Conservation (phyloP, 1,140 invertebrate species). For the Venustaconcha ellipsiformis region DNA sequence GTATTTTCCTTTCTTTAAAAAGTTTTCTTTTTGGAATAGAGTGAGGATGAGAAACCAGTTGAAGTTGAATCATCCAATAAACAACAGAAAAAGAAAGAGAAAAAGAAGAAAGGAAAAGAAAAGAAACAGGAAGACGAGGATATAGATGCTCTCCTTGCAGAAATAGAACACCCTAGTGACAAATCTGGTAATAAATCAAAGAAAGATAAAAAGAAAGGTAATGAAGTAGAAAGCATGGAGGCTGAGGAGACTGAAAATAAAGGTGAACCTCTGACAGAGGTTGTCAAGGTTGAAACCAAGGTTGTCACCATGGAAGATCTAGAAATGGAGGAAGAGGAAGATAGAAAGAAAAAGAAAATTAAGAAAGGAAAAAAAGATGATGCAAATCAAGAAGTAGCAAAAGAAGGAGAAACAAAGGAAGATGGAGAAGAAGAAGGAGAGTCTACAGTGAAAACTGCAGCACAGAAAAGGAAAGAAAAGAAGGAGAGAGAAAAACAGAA, state of each 20-base stretch:
- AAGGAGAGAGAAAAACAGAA: conserved; percentile 53
- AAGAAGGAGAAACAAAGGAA: conserved; percentile 50
- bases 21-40: conserved; percentile 17
- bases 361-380: conserved; percentile 25
- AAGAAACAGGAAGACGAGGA: conserved; percentile 84
- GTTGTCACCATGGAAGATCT: conserved; percentile 48
- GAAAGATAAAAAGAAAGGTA: conserved; percentile 68
- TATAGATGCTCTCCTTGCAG: conserved; percentile 84
- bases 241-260: conserved; percentile 43
- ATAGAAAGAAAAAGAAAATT: conserved; percentile 43
- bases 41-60: conserved; percentile 24
- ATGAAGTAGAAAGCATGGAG: conserved; percentile 18
- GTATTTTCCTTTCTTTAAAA: background rate
- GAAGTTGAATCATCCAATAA: conserved; percentile 16
- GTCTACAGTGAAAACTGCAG: conserved; percentile 72
- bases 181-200: conserved; percentile 67
- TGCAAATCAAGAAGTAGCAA: conserved; percentile 27
- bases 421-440: conserved; percentile 73
- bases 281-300: conserved; percentile 35
- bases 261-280: conserved; percentile 59
- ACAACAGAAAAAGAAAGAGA: conserved; percentile 35
- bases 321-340: conserved; percentile 47
- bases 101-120: conserved; percentile 53
- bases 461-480: conserved; percentile 62
- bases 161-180: conserved; percentile 51